Base-by-base conservation (phyloP, 2,888 invertebrate genomes). In the Timandra comae region DNA sequence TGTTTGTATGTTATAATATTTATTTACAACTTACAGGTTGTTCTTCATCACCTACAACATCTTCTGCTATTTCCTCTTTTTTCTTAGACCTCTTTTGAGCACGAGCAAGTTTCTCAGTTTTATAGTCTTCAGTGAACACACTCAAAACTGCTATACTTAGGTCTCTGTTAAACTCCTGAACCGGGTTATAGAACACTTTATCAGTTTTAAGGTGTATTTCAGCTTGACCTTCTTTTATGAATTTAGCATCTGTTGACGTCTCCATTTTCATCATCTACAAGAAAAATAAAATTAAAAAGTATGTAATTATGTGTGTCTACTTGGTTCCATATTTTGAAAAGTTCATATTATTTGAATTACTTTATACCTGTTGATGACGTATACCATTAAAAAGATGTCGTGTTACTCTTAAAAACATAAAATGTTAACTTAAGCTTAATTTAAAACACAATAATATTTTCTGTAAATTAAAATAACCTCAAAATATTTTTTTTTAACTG, bases 81-180 rank as follows among this genome's bases (percentile, higher is more conserved):
- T 44, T 55, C 22, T 11, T 24, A 19, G 44, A 37, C 35, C 43
- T 69, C 33, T 70, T 64, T 12, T 55, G 56, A 8, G 43, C 48
- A 35, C 49, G 59, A 27, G 53, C 53, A 3, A 52, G 35, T 39
- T 68, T 70, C 27, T 74, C 79, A 20, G 49, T 48, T 42, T 55
- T 79, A 52, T 74, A 81, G 11, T 89, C 85, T 50, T 87, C 78
- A 4, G 88, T 86, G 61, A 91, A 93, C n/a, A 91, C 82, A 36
- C 87, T 88, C 11, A 95, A 67, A 0, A 93, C 94, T 3, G 91
- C 89, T 52, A 94, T 89, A 63, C 95, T 94, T 29, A 99, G 81
- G 80, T 99, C 99, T 45, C 99, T 88, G 71, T 99, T 99, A 62
- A 99, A 99, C 73, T 99, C 97, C 75, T 98, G 98, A 1, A 99